Percentiles rank a stretch among this genome's conserved stretches.
Evolutionary conservation across 2,113 vertebrate species (phyloP).

Genomic region (Labeo rohita): DNA sequence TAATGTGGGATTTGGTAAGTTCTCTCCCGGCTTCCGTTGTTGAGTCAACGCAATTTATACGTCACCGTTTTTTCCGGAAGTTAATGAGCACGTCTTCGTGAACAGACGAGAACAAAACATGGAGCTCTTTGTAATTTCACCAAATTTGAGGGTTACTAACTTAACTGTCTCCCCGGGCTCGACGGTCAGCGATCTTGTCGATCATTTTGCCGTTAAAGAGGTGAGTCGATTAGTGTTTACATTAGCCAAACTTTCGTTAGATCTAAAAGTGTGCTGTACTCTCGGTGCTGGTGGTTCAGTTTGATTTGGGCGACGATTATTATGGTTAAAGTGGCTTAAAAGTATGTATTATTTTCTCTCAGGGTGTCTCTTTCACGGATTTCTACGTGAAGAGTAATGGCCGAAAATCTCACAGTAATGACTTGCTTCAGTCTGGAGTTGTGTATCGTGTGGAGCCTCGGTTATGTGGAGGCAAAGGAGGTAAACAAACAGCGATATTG

Average conservation of each 20-base stretch:
- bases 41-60: neutral
- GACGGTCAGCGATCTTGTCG: conserved; percentile 62
- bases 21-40: conserved; percentile 15
- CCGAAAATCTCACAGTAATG: conserved; percentile 51
- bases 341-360: neutral
- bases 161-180: conserved; percentile 53
- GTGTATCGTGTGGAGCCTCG: conserved; percentile 88
- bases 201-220: conserved; percentile 52
- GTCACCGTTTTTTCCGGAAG: neutral
- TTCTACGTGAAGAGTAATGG: conserved; percentile 86
- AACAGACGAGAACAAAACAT: conserved; percentile 57
- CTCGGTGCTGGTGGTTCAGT: neutral
- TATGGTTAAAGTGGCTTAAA: neutral
- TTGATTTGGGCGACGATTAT: neutral
- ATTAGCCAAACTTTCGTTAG: neutral
- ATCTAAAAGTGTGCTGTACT: neutral
- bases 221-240: conserved; percentile 54
- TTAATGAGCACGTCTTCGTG: neutral
- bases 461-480: conserved; percentile 93
- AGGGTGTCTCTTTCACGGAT: conserved; percentile 75
- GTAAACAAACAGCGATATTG: conserved; percentile 61
- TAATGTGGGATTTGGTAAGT: neutral
- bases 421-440: conserved; percentile 76
- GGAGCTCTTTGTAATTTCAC: conserved; percentile 67
- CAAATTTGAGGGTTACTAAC: conserved; percentile 22